Percentiles rank a stretch among this genome's conserved stretches.
These are phyloP conservation scores for Apodemus agrarius DNA, from an alignment of 2,797 vertebrate species.

Conservation along the genomic window DNA sequence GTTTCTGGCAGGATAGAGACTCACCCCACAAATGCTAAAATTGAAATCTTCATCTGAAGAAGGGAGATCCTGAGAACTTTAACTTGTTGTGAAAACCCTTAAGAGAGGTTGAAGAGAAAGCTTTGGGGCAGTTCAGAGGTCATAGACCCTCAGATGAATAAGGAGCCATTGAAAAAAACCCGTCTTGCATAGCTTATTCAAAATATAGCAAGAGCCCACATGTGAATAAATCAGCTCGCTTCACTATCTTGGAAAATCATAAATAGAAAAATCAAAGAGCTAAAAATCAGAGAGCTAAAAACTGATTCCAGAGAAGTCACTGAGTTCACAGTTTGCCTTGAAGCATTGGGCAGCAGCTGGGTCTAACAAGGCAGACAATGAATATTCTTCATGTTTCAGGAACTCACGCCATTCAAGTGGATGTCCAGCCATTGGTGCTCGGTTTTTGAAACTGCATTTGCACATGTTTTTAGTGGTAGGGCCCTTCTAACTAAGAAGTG, in stretches of 20 bases:
- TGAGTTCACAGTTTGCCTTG: constrained; percentile 72
- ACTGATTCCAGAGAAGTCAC: constrained; percentile 61
- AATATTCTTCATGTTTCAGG: constrained; percentile 67
- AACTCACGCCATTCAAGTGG: constrained; percentile 46
- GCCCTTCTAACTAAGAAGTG: constrained; percentile 15
- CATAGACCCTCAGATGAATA: constrained; percentile 52
- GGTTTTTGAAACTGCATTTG: constrained; percentile 46
- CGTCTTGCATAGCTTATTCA: constrained; percentile 68
- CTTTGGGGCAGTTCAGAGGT: constrained; percentile 72
- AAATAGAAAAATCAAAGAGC: constrained; percentile 79
- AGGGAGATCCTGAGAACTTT: neutral
- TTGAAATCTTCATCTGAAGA: constrained; percentile 49
- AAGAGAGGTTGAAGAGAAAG: constrained; percentile 71
- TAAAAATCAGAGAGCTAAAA: constrained; percentile 70
- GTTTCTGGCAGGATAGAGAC: neutral
- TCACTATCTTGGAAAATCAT: constrained; percentile 66
- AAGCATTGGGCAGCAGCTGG: constrained; percentile 59
- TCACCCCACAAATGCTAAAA: constrained; percentile 9
- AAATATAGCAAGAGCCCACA: constrained; percentile 73
- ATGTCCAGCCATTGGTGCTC: constrained; percentile 37
- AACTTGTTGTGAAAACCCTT: constrained; percentile 50
- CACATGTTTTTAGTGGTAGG: neutral
- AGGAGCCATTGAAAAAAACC: constrained; percentile 51
- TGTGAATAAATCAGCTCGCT: constrained; percentile 77
- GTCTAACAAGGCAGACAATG: constrained; percentile 60